Evolutionary conservation across 1,140 invertebrate species (phyloP).

Genomic region (Danaus plexippus): DNA sequence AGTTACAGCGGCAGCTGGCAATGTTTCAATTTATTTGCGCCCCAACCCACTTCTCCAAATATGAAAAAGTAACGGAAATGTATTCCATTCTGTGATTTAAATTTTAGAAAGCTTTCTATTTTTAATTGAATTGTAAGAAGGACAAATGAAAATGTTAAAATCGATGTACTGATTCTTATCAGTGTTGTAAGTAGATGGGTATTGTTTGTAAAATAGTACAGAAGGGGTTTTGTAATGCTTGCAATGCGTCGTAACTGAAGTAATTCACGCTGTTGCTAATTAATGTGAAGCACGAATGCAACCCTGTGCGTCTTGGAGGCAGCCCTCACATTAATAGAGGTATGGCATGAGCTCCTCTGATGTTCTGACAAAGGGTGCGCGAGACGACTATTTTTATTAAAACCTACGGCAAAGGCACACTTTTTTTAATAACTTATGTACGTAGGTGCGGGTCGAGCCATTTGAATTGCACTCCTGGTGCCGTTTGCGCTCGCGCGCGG

Average conservation of each 20-base stretch:
- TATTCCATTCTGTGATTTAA: slow-evolving; percentile 21
- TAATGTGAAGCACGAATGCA: slow-evolving; percentile 39
- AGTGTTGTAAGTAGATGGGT: no score
- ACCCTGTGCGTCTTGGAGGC: slow-evolving; percentile 61
- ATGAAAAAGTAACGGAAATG: slow-evolving; percentile 25
- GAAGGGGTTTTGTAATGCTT: no score
- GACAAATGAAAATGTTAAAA: no score
- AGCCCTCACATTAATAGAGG: slow-evolving; percentile 61
- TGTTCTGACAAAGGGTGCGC: slow-evolving; percentile 64
- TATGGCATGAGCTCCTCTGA: slow-evolving; percentile 58
- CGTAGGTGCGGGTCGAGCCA: slow-evolving; percentile 66
- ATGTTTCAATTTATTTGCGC: slow-evolving; percentile 25
- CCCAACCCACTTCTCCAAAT: slow-evolving; percentile 23
- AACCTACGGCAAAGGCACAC: slow-evolving; percentile 64
- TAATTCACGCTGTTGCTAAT: slow-evolving; percentile 27
- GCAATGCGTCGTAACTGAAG: no score
- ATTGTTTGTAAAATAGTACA: no score
- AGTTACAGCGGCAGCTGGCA: slow-evolving; percentile 22
- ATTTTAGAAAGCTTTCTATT: slow-evolving; percentile 16
- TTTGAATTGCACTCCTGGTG: slow-evolving; percentile 64
- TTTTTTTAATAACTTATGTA: slow-evolving; percentile 72
- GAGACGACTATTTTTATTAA: slow-evolving; percentile 70
- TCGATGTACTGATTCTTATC: no score
- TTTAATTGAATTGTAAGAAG: slow-evolving; percentile 13
- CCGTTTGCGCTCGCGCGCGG: slow-evolving; percentile 51